Base-by-base conservation (phyloP, 2,888 invertebrate species). In the Polietes domitor region DNA sequence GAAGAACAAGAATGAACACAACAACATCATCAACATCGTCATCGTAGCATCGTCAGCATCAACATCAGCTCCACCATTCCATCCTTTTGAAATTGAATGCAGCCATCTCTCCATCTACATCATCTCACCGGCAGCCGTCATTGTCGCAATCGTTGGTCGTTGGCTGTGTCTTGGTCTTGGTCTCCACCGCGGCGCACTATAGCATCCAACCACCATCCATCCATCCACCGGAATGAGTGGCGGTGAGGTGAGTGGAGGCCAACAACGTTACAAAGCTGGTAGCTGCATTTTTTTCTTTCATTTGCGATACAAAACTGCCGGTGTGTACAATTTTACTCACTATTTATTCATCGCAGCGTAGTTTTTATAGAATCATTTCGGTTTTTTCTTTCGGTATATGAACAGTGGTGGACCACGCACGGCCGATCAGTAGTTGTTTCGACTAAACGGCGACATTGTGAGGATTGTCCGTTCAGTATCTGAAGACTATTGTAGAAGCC, bases 61-160 rank as follows among this genome's bases (percentile, higher is more conserved):
- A n/a, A n/a, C n/a, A n/a, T n/a, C n/a, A n/a, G n/a, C n/a, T 4
- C 77, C 55, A 65, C 61, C 58, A 61, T 77, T 73, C 74, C 73
- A 77, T 77, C 80, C 83, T 83, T 83, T 80, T 71, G 55, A 80
- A 83, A 70, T 77, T 71, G 32, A 63, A 26, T 58, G 9, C 58
- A 26, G 17, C 24, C 58, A 58, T 24, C 58, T 17, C 17, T 7
- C 72, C 80, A 76, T 61, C 77, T 80, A 71, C 83, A 83, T 74
- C 77, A 71, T 80, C 61, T 32, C 26, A 37, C 1, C 37, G 41
- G 43, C 28, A 41, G 43, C 28, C 47, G 12, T 71, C 28, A 47
- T 28, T 15, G 24, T 24, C 10, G 26, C 43, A 24, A 58, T 24
- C 24, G 26, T 58, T 58, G 2, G 73, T 53, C 4, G 24, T 17